phyloP scores from a whole-genome alignment of 2,888 invertebrate genomes.

The Drosophila phalerata region DNA sequence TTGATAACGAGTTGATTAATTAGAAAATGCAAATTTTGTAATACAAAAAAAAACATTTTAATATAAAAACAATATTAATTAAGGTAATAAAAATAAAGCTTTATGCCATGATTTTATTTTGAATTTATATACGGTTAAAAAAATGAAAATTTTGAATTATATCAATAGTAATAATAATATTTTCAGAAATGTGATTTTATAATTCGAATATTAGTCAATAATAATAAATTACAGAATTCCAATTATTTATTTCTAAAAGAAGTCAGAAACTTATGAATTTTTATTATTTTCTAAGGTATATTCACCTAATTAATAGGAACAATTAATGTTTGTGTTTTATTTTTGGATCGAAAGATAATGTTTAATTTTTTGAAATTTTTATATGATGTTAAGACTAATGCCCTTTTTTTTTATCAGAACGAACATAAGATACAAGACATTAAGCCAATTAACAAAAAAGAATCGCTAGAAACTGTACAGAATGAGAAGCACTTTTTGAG shows the following conservation, averaged over 20 bases:
- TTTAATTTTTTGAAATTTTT: no score
- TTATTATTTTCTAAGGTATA: no score
- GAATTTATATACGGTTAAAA: no score
- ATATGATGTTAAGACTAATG: neutral
- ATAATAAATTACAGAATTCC: no score
- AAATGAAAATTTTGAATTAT: no score
- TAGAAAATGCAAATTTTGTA: constrained; percentile 38
- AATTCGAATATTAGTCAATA: neutral
- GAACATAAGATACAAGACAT: neutral
- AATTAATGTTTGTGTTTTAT: no score
- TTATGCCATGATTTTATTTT: no score
- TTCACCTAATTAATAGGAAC: no score
- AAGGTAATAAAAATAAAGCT: constrained; percentile 8
- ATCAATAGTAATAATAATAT: no score
- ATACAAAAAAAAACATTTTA: neutral
- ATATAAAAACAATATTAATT: constrained; percentile 6
- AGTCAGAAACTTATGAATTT: no score
- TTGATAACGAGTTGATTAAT: constrained; percentile 52
- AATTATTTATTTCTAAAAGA: no score
- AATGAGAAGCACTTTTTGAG: constrained; percentile 24
- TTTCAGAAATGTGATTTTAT: neutral
- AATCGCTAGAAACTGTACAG: constrained; percentile 4
- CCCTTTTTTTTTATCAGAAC: neutral
- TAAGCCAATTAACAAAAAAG: constrained; percentile 36
- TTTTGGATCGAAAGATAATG: no score